Conservation (phyloP, 2,797 vertebrate genomes). For the Anniella stebbinsi region DNA sequence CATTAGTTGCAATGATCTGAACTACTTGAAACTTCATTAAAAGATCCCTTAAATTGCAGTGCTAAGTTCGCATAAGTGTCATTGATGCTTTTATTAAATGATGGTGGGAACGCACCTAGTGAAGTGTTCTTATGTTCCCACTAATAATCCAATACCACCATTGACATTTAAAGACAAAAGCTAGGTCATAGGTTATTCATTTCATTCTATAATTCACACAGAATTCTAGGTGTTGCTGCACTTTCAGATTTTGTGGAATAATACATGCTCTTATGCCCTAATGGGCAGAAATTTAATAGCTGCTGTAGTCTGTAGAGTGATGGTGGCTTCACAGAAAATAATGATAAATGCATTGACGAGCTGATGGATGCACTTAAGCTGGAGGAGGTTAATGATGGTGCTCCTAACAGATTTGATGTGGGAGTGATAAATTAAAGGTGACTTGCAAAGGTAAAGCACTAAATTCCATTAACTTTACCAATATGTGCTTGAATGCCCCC, state of each 20-base stretch:
- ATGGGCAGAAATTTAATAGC: slow-evolving; percentile 57
- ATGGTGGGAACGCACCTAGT: slow-evolving; percentile 13
- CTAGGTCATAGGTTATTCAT: slow-evolving; percentile 23
- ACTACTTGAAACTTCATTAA: slow-evolving; percentile 28
- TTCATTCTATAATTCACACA: slow-evolving; percentile 10
- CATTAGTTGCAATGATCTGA: slow-evolving; percentile 38
- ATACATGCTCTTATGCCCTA: slow-evolving; percentile 37
- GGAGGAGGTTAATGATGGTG: slow-evolving; percentile 50
- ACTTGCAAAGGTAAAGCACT: slow-evolving; percentile 53
- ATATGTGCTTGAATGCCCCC: background rate
- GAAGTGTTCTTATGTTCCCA: slow-evolving; percentile 38
- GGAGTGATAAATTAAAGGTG: slow-evolving; percentile 59
- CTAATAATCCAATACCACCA: slow-evolving; percentile 10
- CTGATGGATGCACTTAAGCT: slow-evolving; percentile 52
- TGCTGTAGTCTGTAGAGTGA: slow-evolving; percentile 38
- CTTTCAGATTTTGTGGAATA: slow-evolving; percentile 39
- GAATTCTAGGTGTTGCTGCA: background rate
- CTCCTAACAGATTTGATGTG: slow-evolving; percentile 59
- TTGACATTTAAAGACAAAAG: slow-evolving; percentile 44
- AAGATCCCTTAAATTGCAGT: slow-evolving; percentile 36
- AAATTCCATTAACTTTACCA: slow-evolving; percentile 48
- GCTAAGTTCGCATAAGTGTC: slow-evolving; percentile 34
- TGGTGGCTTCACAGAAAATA: slow-evolving; percentile 53
- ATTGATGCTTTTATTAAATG: slow-evolving; percentile 29
- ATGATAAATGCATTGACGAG: slow-evolving; percentile 57